Percentiles rank a stretch among this genome's conserved stretches.
Conservation (phyloP, 1,140 invertebrate species). For the Battus philenor region DNA sequence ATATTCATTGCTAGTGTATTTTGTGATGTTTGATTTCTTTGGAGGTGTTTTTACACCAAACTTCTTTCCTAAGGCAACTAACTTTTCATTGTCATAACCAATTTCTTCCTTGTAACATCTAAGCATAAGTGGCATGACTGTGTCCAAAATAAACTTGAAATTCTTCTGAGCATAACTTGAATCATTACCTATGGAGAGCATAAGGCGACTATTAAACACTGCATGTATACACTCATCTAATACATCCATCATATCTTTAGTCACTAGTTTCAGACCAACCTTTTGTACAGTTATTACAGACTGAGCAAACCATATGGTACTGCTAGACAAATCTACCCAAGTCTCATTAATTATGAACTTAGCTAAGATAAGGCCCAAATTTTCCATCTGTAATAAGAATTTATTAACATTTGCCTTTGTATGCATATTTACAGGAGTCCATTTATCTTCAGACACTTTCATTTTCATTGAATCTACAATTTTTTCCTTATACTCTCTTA, state of each 20-base stretch:
- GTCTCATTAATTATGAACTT: slow-evolving; percentile 75
- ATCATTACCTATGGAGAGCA: slow-evolving; percentile 59
- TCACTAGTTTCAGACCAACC: slow-evolving; percentile 67
- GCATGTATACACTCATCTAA: slow-evolving; percentile 68
- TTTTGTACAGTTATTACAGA: slow-evolving; percentile 69
- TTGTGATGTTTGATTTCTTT: slow-evolving; percentile 72
- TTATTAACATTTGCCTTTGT: slow-evolving; percentile 71
- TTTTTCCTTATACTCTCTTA: slow-evolving; percentile 71
- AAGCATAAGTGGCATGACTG: slow-evolving; percentile 67
- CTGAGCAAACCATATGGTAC: slow-evolving; percentile 74
- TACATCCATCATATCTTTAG: slow-evolving; percentile 72
- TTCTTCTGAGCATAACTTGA: slow-evolving; percentile 71
- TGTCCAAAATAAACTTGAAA: slow-evolving; percentile 71
- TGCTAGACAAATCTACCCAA: slow-evolving; percentile 73
- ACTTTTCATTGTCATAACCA: slow-evolving; percentile 72
- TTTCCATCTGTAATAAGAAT: slow-evolving; percentile 71
- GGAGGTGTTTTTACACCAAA: slow-evolving; percentile 62
- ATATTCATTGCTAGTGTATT: slow-evolving; percentile 75
- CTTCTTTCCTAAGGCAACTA: slow-evolving; percentile 64
- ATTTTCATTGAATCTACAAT: slow-evolving; percentile 68
- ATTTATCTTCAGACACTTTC: slow-evolving; percentile 71
- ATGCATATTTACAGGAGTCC: slow-evolving; percentile 73
- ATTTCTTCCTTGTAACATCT: slow-evolving; percentile 68
- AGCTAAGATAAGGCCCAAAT: slow-evolving; percentile 71
- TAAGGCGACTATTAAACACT: slow-evolving; percentile 67